Evolutionary conservation across 2,888 invertebrate genomes (phyloP).

Genomic region (Nephrocerus scutellatus): DNA sequence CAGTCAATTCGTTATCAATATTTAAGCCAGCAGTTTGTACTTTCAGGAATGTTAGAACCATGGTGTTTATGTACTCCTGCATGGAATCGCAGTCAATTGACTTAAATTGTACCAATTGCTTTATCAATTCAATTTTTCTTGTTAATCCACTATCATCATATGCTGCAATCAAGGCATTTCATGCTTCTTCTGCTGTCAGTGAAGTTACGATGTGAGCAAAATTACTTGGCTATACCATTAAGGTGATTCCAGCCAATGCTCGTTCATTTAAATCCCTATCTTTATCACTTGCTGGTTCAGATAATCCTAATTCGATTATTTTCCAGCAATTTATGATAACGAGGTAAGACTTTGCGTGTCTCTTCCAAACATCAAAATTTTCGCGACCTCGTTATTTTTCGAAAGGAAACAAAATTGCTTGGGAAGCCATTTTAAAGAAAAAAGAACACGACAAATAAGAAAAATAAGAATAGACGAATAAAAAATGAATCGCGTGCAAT

Average conservation of each 20-base stretch:
- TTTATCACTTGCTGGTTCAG: constrained; percentile 9
- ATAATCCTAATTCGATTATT: constrained; percentile 15
- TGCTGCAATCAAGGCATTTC: constrained; percentile 18
- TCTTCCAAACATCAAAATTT: constrained; percentile 32
- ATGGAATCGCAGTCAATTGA: constrained; percentile 14
- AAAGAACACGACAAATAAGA: no score
- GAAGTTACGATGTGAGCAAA: constrained; percentile 22
- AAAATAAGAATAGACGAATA: no score
- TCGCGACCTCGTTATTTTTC: constrained; percentile 19
- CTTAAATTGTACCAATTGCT: constrained; percentile 15
- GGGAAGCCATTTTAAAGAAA: no score
- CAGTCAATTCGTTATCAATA: constrained; percentile 20
- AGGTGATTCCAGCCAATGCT: constrained; percentile 23
- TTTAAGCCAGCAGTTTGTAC: constrained; percentile 18
- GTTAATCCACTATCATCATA: constrained; percentile 22
- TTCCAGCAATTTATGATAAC: constrained; percentile 19
- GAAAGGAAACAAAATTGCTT: constrained; percentile 10
- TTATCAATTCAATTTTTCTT: constrained; percentile 18
- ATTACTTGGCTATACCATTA: constrained; percentile 22
- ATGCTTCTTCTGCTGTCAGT: constrained; percentile 20
- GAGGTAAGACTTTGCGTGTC: constrained; percentile 22
- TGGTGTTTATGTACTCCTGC: constrained; percentile 19
- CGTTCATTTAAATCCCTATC: constrained; percentile 15
- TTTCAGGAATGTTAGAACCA: constrained; percentile 19
- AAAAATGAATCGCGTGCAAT: no score